Evolutionary conservation across 2,888 invertebrate genomes (phyloP).

Genomic region (Amphiduros pacificus): DNA sequence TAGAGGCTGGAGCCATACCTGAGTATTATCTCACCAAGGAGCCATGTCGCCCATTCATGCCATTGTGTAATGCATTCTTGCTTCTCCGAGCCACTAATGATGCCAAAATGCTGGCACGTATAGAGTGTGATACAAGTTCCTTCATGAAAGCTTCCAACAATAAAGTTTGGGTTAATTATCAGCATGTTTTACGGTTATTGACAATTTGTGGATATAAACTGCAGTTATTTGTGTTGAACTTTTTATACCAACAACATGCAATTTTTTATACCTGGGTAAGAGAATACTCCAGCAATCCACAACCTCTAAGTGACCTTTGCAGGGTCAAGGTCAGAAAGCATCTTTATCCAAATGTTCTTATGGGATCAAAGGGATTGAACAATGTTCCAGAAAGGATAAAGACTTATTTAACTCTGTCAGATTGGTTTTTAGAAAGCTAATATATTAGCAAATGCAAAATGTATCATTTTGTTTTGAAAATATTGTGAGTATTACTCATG

Average conservation of each 20-base stretch:
- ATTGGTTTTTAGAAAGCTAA: too few species aligned
- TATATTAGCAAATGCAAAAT: too few species aligned
- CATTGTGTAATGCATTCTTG: constrained; percentile 13
- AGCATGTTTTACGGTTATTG: constrained; percentile 3
- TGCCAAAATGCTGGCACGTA: constrained; percentile 1
- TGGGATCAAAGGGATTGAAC: background rate
- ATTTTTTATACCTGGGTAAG: constrained; percentile 10
- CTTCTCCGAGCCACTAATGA: constrained; percentile 11
- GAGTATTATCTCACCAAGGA: background rate
- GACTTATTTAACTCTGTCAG: constrained; percentile 3
- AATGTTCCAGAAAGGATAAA: constrained; percentile 10
- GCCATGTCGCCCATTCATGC: constrained; percentile 9
- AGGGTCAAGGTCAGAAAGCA: constrained; percentile 10
- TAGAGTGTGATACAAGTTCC: constrained; percentile 12
- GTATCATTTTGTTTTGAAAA: too few species aligned
- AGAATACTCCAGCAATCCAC: constrained; percentile 5
- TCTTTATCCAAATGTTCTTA: constrained; percentile 15
- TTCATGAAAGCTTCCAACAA: constrained; percentile 3
- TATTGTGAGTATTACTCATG: too few species aligned
- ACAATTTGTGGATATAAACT: constrained; percentile 13
- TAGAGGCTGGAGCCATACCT: constrained; percentile 11
- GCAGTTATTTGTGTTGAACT: constrained; percentile 6
- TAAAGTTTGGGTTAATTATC: background rate
- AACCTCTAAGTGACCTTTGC: constrained; percentile 6
- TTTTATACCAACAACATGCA: constrained; percentile 2